phyloP scores from a whole-genome alignment of 2,113 vertebrate genomes.

The Eolophus roseicapilla region DNA sequence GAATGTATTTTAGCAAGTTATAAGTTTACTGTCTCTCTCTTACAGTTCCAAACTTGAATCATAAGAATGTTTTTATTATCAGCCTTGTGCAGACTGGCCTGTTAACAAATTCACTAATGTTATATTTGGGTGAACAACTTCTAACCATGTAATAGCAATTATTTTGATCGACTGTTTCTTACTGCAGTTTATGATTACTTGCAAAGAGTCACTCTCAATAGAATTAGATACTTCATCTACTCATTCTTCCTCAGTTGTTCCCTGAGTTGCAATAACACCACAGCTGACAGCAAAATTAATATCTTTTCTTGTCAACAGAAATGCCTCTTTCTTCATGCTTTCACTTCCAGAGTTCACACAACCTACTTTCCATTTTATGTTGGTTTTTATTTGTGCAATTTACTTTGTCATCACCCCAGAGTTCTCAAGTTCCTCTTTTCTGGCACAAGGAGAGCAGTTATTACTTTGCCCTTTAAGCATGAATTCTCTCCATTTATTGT shows the following conservation, averaged over 20 bases:
- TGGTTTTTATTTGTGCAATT: slow-evolving; percentile 16
- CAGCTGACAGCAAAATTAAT: slow-evolving; percentile 50
- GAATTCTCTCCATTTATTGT: neutral
- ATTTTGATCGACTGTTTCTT: slow-evolving; percentile 35
- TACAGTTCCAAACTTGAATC: neutral
- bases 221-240: slow-evolving; percentile 28
- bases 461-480: slow-evolving; percentile 12
- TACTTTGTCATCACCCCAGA: neutral
- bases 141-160: neutral
- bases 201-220: neutral
- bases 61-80: neutral
- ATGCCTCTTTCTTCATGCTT: neutral
- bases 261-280: slow-evolving; percentile 13
- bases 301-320: slow-evolving; percentile 30
- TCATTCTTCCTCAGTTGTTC: slow-evolving; percentile 35
- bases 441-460: neutral
- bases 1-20: neutral
- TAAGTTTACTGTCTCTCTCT: neutral
- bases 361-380: neutral
- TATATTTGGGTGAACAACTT: neutral
- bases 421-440: slow-evolving; percentile 11
- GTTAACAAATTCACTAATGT: slow-evolving; percentile 18
- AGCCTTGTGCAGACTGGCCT: neutral
- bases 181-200: slow-evolving; percentile 22
- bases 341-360: slow-evolving; percentile 14